These are phyloP conservation scores for Rousettus madagascariensis DNA, from an alignment of 2,797 vertebrate genomes.

Conservation along the genomic window DNA sequence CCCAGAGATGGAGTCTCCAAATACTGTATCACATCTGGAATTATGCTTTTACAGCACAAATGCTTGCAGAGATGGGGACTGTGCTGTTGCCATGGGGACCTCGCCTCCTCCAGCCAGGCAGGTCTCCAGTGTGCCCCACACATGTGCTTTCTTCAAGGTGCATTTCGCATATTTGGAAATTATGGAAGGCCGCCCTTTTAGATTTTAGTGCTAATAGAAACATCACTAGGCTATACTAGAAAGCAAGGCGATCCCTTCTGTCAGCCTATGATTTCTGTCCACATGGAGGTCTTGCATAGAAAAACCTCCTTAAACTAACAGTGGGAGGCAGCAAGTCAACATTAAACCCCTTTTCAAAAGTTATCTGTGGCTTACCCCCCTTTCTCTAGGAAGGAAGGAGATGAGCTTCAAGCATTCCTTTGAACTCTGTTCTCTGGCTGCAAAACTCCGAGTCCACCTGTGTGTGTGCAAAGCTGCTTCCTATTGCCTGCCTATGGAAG, in stretches of 20 bases:
- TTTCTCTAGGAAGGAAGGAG: neutral
- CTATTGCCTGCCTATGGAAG: neutral
- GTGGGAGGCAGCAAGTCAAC: slow-evolving; percentile 10
- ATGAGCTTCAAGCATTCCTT: neutral
- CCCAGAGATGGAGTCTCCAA: slow-evolving; percentile 9
- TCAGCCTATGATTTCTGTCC: slow-evolving; percentile 20
- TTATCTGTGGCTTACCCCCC: neutral
- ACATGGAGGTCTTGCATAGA: slow-evolving; percentile 20
- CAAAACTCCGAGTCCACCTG: slow-evolving; percentile 34
- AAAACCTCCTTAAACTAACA: slow-evolving; percentile 54
- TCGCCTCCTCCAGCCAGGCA: neutral
- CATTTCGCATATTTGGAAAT: slow-evolving; percentile 44
- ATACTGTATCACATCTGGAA: slow-evolving; percentile 74
- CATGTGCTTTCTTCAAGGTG: slow-evolving; percentile 53
- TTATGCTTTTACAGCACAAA: slow-evolving; percentile 68
- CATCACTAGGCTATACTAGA: neutral
- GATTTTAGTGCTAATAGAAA: slow-evolving; percentile 35
- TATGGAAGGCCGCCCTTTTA: neutral
- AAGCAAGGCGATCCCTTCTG: slow-evolving; percentile 2
- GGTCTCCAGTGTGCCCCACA: neutral
- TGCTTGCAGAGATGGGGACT: slow-evolving; percentile 39
- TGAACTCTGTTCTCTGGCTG: neutral
- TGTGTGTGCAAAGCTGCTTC: neutral
- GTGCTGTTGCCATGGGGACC: slow-evolving; percentile 65
- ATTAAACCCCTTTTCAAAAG: slow-evolving; percentile 7